Base-by-base conservation (phyloP, 2,797 vertebrate species). In the Epinephelus malabaricus region DNA sequence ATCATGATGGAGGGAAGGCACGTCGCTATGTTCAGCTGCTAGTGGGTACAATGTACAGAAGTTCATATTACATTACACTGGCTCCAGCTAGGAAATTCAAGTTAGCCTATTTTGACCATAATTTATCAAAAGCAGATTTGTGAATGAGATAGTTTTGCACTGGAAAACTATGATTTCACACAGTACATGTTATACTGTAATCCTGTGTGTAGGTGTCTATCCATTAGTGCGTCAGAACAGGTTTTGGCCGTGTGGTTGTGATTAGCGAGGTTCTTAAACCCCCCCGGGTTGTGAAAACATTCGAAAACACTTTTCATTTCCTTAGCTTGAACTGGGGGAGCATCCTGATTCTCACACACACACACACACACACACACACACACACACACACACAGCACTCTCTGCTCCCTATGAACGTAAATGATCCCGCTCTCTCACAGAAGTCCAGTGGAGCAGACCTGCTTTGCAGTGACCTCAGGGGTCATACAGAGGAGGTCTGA, bases 271-370 rank as follows among this genome's bases (percentile, higher is more conserved):
- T 63, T 73, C 67, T 79, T 27, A 72, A 81, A 73, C 71, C 59
- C 72, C 78, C 65, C 75, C 65, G 81, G 83, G 86, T 86, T 93
- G 90, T 82, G 83, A 92, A 93, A 93, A 94, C 90, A 93, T 87
- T 90, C 56, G 55, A 89, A 91, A 94, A 90, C 83, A 88, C 85
- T 92, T 90, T 90, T 92, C 78, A 91, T 94, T 93, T 94, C 89
- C 91, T 90, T 73, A 34, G 79, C 38, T 67, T 78, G 12, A 80
- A 85, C 79, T 43, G 58, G 45, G 34, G 73, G 88, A 87, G 81
- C 74, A 53, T 84, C 76, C 72, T 69, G 43, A 73, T 72, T 67
- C 38, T 45, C 76, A 71, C 69, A 73, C 71, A 69, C 82, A 63
- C 78, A 68, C 56, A 64, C 34, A 6, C 56, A 30, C 69, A n/a